A percentile compares a stretch with the other conserved stretches of the same genome.
Evolutionary conservation across 2,113 vertebrate species (phyloP).

Genomic region (Syrrhaptes paradoxus): DNA sequence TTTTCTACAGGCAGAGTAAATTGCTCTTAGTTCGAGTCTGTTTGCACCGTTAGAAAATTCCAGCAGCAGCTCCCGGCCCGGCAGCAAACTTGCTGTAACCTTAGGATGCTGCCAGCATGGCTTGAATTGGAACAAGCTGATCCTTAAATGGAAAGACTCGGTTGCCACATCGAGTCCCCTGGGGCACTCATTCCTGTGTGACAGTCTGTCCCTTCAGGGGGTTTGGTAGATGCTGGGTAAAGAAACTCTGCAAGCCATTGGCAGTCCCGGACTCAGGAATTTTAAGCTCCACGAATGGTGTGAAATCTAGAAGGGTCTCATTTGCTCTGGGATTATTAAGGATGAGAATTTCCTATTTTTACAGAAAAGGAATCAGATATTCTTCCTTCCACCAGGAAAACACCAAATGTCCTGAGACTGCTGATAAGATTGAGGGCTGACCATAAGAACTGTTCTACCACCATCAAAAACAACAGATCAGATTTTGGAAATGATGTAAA

Average conservation of each 20-base stretch:
- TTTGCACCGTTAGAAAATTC: neutral
- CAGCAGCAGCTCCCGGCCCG: neutral
- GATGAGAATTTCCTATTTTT: neutral
- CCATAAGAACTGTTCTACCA: neutral
- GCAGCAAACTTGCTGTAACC: neutral
- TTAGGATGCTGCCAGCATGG: neutral
- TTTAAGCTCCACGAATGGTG: neutral
- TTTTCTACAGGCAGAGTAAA: neutral
- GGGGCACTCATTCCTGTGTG: neutral
- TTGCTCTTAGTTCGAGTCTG: neutral
- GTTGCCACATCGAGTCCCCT: neutral
- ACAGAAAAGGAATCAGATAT: neutral
- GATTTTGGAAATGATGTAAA: neutral
- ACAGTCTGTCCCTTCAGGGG: neutral
- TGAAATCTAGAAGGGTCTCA: neutral
- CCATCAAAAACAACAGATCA: neutral
- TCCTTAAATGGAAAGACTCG: neutral
- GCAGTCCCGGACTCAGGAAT: neutral
- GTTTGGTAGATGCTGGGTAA: neutral
- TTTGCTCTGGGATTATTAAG: neutral
- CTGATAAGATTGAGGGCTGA: neutral
- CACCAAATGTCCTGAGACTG: neutral
- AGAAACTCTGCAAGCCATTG: neutral
- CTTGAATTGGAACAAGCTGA: neutral
- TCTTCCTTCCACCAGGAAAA: neutral